phyloP scores from a whole-genome alignment of 2,113 vertebrate genomes.

The Planiliza haematocheilus region DNA sequence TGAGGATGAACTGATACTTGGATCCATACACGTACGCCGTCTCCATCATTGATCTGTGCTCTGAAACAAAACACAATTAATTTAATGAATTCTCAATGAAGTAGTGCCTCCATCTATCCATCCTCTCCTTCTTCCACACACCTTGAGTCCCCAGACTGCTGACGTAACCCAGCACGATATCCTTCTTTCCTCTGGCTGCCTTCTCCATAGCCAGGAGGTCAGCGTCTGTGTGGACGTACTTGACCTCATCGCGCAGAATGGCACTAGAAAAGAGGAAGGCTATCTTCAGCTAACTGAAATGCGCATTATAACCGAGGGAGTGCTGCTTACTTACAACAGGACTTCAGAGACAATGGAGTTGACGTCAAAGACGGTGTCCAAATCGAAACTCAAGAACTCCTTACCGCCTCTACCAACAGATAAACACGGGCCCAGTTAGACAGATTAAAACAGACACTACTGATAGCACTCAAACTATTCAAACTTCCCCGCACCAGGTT shows the following conservation, averaged over 20 bases:
- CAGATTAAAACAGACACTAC: neutral
- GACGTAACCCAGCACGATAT: slow-evolving; percentile 89
- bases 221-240: slow-evolving; percentile 85
- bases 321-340: slow-evolving; percentile 89
- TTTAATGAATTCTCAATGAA: neutral
- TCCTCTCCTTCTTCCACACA: slow-evolving; percentile 59
- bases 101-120: neutral
- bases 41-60: slow-evolving; percentile 96
- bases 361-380: slow-evolving; percentile 91
- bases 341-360: slow-evolving; percentile 92
- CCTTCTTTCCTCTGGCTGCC: slow-evolving; percentile 84
- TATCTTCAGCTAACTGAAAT: too few relatives aligned
- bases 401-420: slow-evolving; percentile 80
- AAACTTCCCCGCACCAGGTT: neutral
- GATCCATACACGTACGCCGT: slow-evolving; percentile 92
- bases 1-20: slow-evolving; percentile 92
- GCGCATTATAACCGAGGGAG: neutral
- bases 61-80: slow-evolving; percentile 71
- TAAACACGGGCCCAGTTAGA: neutral
- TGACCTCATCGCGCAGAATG: slow-evolving; percentile 94
- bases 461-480: too few relatives aligned
- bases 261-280: slow-evolving; percentile 77
- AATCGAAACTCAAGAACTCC: slow-evolving; percentile 88
- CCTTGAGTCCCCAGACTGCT: slow-evolving; percentile 92
- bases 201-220: slow-evolving; percentile 89